Conservation (phyloP, 1,140 invertebrate genomes). For the Caerostris extrusa region DNA sequence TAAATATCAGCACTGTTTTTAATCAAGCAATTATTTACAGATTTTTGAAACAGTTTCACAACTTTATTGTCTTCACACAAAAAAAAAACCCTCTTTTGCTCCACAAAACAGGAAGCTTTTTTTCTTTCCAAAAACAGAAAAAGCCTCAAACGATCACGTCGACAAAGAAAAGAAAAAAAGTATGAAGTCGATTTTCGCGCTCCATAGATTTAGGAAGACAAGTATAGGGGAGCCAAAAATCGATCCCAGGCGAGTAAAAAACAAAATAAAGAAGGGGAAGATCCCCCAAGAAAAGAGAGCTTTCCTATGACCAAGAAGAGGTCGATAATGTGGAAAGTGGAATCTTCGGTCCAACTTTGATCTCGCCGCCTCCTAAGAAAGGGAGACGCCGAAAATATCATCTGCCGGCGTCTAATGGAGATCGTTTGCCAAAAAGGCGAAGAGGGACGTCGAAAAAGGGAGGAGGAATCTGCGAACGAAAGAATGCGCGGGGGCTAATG, state of each 20-base stretch:
- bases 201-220: conserved; percentile 59
- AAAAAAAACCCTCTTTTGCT: no score
- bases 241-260: conserved; percentile 12
- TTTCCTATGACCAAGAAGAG: conserved; percentile 60
- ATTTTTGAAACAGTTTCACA: no score
- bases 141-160: conserved; percentile 16
- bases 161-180: background rate
- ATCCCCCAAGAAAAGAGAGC: background rate
- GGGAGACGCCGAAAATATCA: conserved; percentile 58
- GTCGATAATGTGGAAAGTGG: conserved; percentile 74
- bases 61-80: no score
- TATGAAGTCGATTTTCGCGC: conserved; percentile 37
- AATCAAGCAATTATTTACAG: no score
- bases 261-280: no score
- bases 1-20: no score
- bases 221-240: conserved; percentile 38
- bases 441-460: background rate
- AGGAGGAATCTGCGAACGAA: conserved; percentile 11
- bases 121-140: background rate
- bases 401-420: conserved; percentile 48
- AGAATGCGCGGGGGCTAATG: conserved; percentile 24
- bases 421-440: conserved; percentile 43
- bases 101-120: background rate
- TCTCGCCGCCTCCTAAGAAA: background rate
- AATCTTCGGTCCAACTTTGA: conserved; percentile 55